Conservation (phyloP, 2,888 invertebrate species). For the Oxyteleia sp. region DNA sequence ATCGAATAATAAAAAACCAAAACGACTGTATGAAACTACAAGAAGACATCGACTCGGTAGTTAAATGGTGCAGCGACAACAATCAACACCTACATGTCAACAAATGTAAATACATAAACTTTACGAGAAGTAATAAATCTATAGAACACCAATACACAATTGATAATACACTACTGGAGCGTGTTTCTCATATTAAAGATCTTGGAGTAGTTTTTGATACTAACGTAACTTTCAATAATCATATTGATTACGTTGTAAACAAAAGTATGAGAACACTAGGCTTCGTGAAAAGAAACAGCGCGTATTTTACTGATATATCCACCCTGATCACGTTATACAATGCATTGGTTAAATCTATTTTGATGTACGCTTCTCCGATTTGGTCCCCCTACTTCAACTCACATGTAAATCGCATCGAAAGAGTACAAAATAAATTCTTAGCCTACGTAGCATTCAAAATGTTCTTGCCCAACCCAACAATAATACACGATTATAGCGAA, state of each 20-base stretch:
- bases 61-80: too few species aligned
- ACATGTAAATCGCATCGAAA: constrained; percentile 11
- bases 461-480: too few species aligned
- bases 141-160: too few species aligned
- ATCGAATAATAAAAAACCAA: not conserved
- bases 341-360: constrained; percentile 13
- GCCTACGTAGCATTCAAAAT: constrained; percentile 1
- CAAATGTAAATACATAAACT: constrained; percentile 16
- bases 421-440: constrained; percentile 31
- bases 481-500: too few species aligned
- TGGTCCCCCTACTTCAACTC: not conserved
- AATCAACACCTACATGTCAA: too few species aligned
- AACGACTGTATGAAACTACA: not conserved
- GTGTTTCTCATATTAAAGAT: constrained; percentile 3
- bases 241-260: constrained; percentile 22
- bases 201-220: constrained; percentile 9
- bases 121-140: not conserved
- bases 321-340: not conserved
- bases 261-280: constrained; percentile 13
- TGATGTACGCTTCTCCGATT: constrained; percentile 13
- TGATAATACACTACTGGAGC: too few species aligned
- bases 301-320: not conserved
- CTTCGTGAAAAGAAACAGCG: not conserved
- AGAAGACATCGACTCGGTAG: constrained; percentile 1
- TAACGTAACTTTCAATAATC: constrained; percentile 7